phyloP scores from a whole-genome alignment of 2,113 vertebrate species.

The Tinamus guttatus region DNA sequence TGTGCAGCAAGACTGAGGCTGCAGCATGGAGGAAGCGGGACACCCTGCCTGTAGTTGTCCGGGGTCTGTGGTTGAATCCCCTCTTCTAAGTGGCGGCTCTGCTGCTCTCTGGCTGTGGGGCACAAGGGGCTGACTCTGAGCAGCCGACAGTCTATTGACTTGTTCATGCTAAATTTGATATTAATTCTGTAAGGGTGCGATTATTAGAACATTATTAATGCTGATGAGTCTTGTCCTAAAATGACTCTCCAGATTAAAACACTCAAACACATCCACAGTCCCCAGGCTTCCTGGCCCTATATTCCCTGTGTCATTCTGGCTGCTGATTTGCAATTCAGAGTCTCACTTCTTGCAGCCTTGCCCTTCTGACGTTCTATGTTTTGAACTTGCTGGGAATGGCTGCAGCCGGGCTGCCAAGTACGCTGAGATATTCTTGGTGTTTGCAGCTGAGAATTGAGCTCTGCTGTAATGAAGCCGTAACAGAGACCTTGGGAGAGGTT shows the following conservation, averaged over 20 bases:
- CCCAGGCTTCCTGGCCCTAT: not conserved
- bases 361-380: not conserved
- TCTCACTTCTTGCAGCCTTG: not conserved
- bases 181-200: not conserved
- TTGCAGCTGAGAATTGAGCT: not conserved
- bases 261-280: fast-evolving
- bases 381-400: not conserved
- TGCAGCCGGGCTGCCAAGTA: not conserved
- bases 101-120: not conserved
- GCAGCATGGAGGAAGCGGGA: not conserved
- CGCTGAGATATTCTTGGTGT: not conserved
- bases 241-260: not conserved
- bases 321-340: not conserved
- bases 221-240: slow-evolving; percentile 1
- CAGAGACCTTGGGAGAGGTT: not conserved
- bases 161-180: not conserved
- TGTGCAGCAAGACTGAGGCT: fast-evolving
- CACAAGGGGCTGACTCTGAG: not conserved
- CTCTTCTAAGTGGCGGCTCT: not conserved
- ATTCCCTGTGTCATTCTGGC: not conserved
- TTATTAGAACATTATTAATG: not conserved
- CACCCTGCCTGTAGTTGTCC: no score
- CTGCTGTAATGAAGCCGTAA: not conserved
- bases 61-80: fast-evolving
- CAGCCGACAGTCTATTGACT: not conserved